These are phyloP conservation scores for Agonopterix subpropinquella DNA, from an alignment of 2,888 invertebrate genomes.

Conservation along the genomic window DNA sequence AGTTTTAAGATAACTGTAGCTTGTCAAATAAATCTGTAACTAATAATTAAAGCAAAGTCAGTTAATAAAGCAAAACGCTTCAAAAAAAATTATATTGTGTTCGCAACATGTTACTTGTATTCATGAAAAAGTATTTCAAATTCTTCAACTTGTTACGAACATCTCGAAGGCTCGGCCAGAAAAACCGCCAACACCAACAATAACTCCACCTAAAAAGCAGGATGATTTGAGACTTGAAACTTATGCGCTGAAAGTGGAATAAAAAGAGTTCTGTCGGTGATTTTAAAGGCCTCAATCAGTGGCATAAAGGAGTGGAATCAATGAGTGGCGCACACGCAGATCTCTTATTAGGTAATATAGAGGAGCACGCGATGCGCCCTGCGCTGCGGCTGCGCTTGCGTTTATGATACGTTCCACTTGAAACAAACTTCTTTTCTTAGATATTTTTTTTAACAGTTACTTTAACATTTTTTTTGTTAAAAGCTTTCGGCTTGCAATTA, in stretches of 20 bases:
- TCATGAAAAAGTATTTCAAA: too few species aligned
- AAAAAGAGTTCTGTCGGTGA: not conserved
- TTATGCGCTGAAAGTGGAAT: conserved; percentile 12
- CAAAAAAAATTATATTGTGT: too few species aligned
- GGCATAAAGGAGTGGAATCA: conserved; percentile 39
- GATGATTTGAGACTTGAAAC: conserved; percentile 2
- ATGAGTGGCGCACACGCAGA: conserved; percentile 30
- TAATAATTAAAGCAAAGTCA: too few species aligned
- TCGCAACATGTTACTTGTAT: too few species aligned
- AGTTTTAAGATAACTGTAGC: too few species aligned
- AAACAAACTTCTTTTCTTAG: not conserved
- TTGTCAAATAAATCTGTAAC: too few species aligned
- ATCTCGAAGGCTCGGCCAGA: too few species aligned
- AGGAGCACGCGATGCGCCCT: conserved; percentile 39
- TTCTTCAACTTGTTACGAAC: too few species aligned
- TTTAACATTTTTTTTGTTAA: too few species aligned
- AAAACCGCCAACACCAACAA: not conserved
- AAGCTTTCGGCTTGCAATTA: too few species aligned
- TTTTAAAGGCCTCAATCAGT: conserved; percentile 29
- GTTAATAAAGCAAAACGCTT: too few species aligned
- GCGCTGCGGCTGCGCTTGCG: conserved; percentile 14
- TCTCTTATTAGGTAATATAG: conserved; percentile 50
- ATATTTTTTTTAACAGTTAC: too few species aligned
- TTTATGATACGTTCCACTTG: conserved; percentile 13
- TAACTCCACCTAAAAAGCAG: not conserved